Percentiles rank a stretch among this genome's conserved stretches.
These are phyloP conservation scores for Microcaecilia unicolor DNA, from an alignment of 2,797 vertebrate genomes.

Conservation along the genomic window DNA sequence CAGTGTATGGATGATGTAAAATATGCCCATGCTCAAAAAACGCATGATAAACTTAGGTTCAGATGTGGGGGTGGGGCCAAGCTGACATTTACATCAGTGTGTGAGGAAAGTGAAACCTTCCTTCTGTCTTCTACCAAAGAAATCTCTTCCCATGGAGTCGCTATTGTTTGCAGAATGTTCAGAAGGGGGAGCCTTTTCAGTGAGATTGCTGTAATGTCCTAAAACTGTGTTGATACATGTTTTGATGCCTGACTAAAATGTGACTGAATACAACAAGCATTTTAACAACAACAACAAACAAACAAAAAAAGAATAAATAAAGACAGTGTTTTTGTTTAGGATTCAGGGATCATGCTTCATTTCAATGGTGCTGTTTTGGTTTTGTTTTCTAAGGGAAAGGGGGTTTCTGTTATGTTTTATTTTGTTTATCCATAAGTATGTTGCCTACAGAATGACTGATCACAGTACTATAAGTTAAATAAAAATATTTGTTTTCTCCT, in stretches of 20 bases:
- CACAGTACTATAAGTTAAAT: slow-evolving; percentile 56
- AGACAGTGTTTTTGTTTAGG: slow-evolving; percentile 69
- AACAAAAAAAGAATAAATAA: slow-evolving; percentile 29
- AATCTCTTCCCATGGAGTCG: slow-evolving; percentile 54
- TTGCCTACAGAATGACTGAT: slow-evolving; percentile 59
- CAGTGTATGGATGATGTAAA: slow-evolving; percentile 55
- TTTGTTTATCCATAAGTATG: slow-evolving; percentile 39
- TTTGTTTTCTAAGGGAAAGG: too few species aligned
- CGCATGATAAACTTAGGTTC: slow-evolving; percentile 41
- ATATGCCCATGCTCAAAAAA: slow-evolving; percentile 38
- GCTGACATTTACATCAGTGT: too few species aligned
- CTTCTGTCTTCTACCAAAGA: slow-evolving; percentile 74
- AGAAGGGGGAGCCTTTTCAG: slow-evolving; percentile 49
- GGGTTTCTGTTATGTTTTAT: too few species aligned
- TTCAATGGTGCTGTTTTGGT: slow-evolving; percentile 65
- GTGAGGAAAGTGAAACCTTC: slow-evolving; percentile 51
- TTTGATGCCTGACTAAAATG: slow-evolving; percentile 46
- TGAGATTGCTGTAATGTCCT: slow-evolving; percentile 40
- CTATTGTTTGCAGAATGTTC: slow-evolving; percentile 54
- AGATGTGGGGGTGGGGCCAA: slow-evolving; percentile 21
- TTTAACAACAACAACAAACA: slow-evolving; percentile 23
- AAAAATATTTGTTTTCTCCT: slow-evolving; percentile 10
- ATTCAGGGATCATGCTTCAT: slow-evolving; percentile 75
- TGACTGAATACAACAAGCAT: slow-evolving; percentile 47
- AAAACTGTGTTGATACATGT: slow-evolving; percentile 44